Base-by-base conservation (phyloP, 2,113 vertebrate genomes). In the Cheilinus undulatus region DNA sequence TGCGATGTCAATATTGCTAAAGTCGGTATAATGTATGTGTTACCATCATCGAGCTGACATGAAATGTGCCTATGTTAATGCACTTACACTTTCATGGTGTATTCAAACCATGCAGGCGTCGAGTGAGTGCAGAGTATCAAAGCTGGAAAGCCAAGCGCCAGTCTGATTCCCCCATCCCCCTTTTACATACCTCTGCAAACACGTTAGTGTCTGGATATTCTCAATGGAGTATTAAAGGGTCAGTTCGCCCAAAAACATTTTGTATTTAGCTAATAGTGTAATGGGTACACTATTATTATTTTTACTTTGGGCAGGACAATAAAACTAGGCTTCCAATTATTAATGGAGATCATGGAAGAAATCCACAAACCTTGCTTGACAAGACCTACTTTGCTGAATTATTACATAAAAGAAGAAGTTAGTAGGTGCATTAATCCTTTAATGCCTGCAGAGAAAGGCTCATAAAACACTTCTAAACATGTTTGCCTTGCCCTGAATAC, bases 161-260 rank as follows among this genome's bases (percentile, higher is more conserved):
- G 20, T 50, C 26, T 13, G 22, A 3, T 12, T n/a, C 2, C 15
- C n/a, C 38, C 28, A 23, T 11, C 60, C 5, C 23, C 54, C 30
- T 17, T 5, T 14, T 15, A 6, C 26, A 17, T 11, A 51, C 17
- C 23, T n/a, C 30, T 12, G 23, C 48, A 78, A 59, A 69, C 67
- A 80, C 5, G 7, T 12, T 34, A 7, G 45, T 38, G 72, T 53
- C 77, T 81, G 71, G 71, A 58, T 66, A 66, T 34, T 32, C 7
- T 82, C 66, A 80, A 19, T 24, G 7, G 19, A 49, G 1, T 19
- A 0, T 79, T 62, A 69, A 81, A 64, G 72, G 54, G 3, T 49
- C 7, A 5, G 46, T 51, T 42, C 54, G 32, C n/a, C n/a, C 23
- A 15, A 58, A 57, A 59, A 28, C 8, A 2, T 36, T 14, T 26